Percentiles rank a stretch among this genome's conserved stretches.
Evolutionary conservation across 2,797 vertebrate species (phyloP).

Genomic region (Pipistrellus pygmaeus): DNA sequence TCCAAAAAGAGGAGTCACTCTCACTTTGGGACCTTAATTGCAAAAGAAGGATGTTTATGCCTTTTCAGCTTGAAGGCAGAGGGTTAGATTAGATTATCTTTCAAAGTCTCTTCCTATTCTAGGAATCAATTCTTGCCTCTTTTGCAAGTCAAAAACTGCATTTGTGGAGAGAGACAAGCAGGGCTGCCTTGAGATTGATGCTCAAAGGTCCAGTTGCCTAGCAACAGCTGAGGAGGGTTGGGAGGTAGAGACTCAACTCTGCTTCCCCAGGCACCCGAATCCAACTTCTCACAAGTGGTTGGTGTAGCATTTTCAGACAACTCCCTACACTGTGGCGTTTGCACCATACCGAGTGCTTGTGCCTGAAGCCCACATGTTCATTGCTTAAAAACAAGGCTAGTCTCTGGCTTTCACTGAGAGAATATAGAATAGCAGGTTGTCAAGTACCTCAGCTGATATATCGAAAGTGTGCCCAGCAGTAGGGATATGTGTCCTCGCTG

Average conservation of each 20-base stretch:
- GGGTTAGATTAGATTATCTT: not conserved
- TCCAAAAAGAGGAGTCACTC: not conserved
- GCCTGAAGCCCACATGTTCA: not conserved
- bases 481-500: not conserved
- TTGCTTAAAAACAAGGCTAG: not conserved
- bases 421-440: not conserved
- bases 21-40: not conserved
- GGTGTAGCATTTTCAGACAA: not conserved
- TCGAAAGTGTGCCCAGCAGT: not conserved
- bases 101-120: constrained; percentile 13
- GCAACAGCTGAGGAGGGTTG: not conserved
- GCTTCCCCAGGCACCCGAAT: not conserved
- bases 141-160: constrained; percentile 45
- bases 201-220: constrained; percentile 18
- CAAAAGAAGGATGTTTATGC: not conserved
- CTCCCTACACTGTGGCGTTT: not conserved
- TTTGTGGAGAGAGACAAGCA: not conserved
- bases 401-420: not conserved
- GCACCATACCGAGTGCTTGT: not conserved
- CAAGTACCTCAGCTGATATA: not conserved
- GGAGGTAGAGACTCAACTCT: not conserved
- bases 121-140: constrained; percentile 24
- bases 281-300: constrained; percentile 11
- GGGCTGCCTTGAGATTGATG: not conserved
- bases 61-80: not conserved